phyloP scores from a whole-genome alignment of 2,113 vertebrate genomes.

The Mystacornis crossleyi region DNA sequence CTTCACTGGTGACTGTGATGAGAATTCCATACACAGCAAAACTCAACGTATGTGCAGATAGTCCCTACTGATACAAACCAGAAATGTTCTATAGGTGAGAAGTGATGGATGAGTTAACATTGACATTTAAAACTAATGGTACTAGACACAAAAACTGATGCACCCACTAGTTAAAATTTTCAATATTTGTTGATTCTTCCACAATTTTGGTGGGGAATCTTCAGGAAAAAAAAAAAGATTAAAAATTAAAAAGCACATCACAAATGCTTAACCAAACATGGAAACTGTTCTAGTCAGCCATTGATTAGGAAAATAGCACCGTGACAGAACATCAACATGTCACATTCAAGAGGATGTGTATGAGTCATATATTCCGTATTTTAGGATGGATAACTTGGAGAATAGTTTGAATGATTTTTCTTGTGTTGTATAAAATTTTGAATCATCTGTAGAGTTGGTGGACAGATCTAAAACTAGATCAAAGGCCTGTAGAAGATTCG shows the following conservation, averaged over 20 bases:
- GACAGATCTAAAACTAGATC: not conserved
- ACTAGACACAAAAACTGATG: not conserved
- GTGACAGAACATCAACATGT: not conserved
- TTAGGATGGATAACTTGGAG: not conserved
- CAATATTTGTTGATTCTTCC: not conserved
- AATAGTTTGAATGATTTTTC: not conserved
- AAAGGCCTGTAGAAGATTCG: rapidly evolving
- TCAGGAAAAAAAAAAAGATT: not conserved
- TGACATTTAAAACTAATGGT: not conserved
- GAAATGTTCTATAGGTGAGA: not conserved
- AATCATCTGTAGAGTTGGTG: not conserved
- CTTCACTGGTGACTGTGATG: not conserved
- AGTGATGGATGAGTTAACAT: not conserved
- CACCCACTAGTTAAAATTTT: not conserved
- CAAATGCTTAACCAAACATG: not conserved
- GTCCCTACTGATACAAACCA: not conserved
- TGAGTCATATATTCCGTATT: not conserved
- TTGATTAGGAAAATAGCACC: not conserved
- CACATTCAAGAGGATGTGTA: not conserved
- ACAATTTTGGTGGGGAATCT: not conserved
- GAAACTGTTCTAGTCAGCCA: not conserved
- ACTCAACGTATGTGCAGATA: not conserved
- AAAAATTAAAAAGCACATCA: not conserved
- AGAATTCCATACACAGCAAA: not conserved
- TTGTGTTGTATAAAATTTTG: not conserved